Evolutionary conservation across 1,140 invertebrate species (phyloP).

Genomic region (Euura saliciscinereae): DNA sequence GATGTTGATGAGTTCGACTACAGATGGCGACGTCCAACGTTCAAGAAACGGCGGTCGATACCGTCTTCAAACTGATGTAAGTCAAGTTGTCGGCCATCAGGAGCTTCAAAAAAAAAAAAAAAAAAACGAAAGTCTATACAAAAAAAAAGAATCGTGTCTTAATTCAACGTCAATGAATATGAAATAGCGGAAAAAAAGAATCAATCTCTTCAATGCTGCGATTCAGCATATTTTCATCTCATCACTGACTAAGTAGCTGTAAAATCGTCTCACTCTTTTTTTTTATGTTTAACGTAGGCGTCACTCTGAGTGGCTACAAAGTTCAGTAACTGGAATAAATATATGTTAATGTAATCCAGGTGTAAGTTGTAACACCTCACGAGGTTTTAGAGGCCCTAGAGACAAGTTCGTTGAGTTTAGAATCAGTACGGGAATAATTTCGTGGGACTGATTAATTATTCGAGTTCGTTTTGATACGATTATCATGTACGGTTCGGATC

Average conservation of each 20-base stretch:
- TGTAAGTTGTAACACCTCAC: neutral
- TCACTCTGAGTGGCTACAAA: neutral
- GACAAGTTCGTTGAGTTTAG: too few species aligned
- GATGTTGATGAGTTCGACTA: neutral
- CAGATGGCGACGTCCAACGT: neutral
- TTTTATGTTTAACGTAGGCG: too few species aligned
- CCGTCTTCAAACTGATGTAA: neutral
- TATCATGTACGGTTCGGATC: too few species aligned
- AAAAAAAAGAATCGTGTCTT: neutral
- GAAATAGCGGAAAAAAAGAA: too few species aligned
- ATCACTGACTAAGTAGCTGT: too few species aligned
- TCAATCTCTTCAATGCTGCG: too few species aligned
- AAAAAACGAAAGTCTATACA: neutral
- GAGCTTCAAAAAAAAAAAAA: neutral
- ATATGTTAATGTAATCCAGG: neutral
- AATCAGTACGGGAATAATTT: too few species aligned
- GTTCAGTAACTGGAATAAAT: neutral
- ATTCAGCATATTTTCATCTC: too few species aligned
- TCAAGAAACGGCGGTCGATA: neutral
- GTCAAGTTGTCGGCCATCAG: neutral
- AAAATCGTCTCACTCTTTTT: too few species aligned
- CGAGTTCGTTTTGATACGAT: too few species aligned
- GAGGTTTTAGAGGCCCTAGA: neutral
- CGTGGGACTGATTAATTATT: too few species aligned
- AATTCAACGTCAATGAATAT: too few species aligned